Conservation (phyloP, 2,888 invertebrate species). For the Branchinecta sandiegonensis region DNA sequence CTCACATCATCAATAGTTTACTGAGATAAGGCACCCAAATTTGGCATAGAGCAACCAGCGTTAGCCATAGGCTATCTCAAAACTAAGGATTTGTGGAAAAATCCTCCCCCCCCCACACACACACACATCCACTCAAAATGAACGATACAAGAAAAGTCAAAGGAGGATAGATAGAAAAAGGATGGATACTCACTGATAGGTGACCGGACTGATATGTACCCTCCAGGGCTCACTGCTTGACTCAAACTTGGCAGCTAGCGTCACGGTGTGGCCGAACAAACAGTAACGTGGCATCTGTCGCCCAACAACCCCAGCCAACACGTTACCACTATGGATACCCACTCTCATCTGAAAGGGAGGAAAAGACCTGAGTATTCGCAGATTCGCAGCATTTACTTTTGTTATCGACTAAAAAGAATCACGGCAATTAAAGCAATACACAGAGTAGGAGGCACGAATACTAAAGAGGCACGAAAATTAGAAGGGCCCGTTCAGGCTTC, state of each 20-base stretch:
- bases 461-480: not conserved
- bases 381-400: not conserved
- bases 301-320: constrained; percentile 84
- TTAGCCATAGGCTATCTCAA: too few species aligned
- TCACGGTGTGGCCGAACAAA: constrained; percentile 87
- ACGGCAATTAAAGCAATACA: not conserved
- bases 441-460: not conserved
- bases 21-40: too few species aligned
- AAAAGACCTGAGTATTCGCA: not conserved
- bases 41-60: too few species aligned
- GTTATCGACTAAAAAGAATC: not conserved
- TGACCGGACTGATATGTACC: constrained; percentile 86
- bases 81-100: too few species aligned
- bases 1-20: too few species aligned
- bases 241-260: constrained; percentile 89
- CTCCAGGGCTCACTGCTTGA: constrained; percentile 77
- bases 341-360: constrained; percentile 64
- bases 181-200: constrained; percentile 58
- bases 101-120: too few species aligned
- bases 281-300: constrained; percentile 87
- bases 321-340: constrained; percentile 83
- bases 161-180: not conserved
- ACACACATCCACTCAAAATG: too few species aligned
- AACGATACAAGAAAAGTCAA: too few species aligned
- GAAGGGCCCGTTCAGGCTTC: too few species aligned